Evolutionary conservation across 2,888 invertebrate species (phyloP).

Genomic region (Megaustenia siamemsis): DNA sequence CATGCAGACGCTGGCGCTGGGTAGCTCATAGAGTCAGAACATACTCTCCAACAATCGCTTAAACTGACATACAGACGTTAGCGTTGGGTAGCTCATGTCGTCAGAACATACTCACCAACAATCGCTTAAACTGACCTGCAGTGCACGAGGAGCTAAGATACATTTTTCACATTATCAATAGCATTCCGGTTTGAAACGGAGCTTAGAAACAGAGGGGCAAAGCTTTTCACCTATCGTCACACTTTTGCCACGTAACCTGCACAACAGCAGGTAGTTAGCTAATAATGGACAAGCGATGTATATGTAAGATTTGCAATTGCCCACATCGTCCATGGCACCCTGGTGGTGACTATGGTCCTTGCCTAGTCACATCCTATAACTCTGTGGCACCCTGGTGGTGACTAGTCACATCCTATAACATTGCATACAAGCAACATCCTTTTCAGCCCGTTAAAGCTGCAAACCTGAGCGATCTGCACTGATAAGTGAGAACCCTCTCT

Average conservation of each 20-base stretch:
- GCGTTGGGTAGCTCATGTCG: too few relatives aligned
- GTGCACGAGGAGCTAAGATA: too few relatives aligned
- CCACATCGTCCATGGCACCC: slow-evolving; percentile 72
- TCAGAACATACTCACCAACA: too few relatives aligned
- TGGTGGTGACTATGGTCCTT: slow-evolving; percentile 65
- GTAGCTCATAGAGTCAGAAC: too few relatives aligned
- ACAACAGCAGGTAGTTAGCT: not conserved
- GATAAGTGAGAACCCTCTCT: slow-evolving; percentile 48
- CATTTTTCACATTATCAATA: too few relatives aligned
- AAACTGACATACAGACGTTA: too few relatives aligned
- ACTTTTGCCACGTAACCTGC: slow-evolving; percentile 4
- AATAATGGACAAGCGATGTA: slow-evolving; percentile 72
- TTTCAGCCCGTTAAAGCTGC: slow-evolving; percentile 68
- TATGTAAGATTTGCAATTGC: slow-evolving; percentile 78
- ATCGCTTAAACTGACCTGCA: too few relatives aligned
- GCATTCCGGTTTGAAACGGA: slow-evolving; percentile 35
- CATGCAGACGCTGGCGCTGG: too few relatives aligned
- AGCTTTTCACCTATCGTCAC: slow-evolving; percentile 38
- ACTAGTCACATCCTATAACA: too few relatives aligned
- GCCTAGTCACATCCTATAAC: slow-evolving; percentile 76
- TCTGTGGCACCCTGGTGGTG: too few relatives aligned
- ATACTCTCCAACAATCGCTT: too few relatives aligned
- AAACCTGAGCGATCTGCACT: slow-evolving; percentile 66
- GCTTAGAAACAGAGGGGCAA: slow-evolving; percentile 52
- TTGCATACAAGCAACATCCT: slow-evolving; percentile 73